Evolutionary conservation across 2,113 vertebrate genomes (phyloP), one percentile per base, ranked within the genome.

Genomic region (Callipepla californica): DNA sequence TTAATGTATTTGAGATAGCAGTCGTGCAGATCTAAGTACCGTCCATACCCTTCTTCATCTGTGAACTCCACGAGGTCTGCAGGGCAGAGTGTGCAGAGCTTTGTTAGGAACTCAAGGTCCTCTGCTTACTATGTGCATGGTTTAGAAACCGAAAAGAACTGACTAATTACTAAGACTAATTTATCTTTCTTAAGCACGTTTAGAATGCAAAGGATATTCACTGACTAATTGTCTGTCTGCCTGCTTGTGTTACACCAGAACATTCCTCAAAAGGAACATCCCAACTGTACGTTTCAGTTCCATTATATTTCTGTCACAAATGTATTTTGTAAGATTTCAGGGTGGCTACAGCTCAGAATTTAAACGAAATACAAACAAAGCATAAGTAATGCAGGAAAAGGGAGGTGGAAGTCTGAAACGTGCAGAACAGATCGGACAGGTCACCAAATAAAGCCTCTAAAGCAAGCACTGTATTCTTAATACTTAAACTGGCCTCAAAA

Each of bases 1-100:
- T 99, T 99, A 88, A 98, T 99, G 96, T 98, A 99, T 94, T 99
- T 99, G 90, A 99, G 98, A 85, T 99, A 99, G 96, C 99, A 99
- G 92, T 99, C 99, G 4, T 99, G 99, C 38, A 99, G 98, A 87
- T 99, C 99, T 1, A 99, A 96, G 96, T 99, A 99, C 22, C 99
- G 98, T 2, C 99, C 99, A 1, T 99, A 99, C 3, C 99, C 99
- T 88, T 99, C 99, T 96, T 99, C 99, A 83, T 99, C 99, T 2
- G 99, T 99, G 96, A 99, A 99, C 94, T 99, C 99, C 88, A 99
- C 99, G 76, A 99, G 92, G 90, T 99, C 99, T 99, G 95, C 2
- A 42, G 58, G 40, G 22, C 34, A 78, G 50, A 84, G 18, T 19
- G 45, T 0, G 2, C 80, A 76, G 26, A 65, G 7, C 42, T 87